Evolutionary conservation across 2,888 invertebrate species (phyloP).

Genomic region (Rhamphomyia laevipes): DNA sequence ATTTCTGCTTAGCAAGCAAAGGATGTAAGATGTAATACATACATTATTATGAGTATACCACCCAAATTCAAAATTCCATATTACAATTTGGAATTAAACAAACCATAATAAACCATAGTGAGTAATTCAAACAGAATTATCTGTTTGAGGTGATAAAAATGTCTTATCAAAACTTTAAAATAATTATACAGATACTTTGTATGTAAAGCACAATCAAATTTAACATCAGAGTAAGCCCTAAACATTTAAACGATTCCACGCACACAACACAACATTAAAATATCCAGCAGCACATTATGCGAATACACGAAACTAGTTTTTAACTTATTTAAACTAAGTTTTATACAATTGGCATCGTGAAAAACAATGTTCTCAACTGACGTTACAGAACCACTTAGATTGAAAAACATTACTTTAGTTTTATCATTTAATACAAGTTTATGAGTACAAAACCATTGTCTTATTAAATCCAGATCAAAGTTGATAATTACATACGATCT

Average conservation of each 20-base stretch:
- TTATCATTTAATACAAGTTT: not conserved
- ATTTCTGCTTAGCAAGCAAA: no score
- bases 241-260: not conserved
- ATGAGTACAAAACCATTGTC: not conserved
- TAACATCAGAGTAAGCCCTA: not conserved
- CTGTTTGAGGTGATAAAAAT: not conserved
- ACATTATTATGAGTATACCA: not conserved
- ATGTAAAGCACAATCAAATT: not conserved
- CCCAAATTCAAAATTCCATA: not conserved
- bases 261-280: conserved; percentile 1
- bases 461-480: not conserved
- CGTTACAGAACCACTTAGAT: not conserved
- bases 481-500: conserved; percentile 1
- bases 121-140: not conserved
- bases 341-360: not conserved
- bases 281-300: not conserved
- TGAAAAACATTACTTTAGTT: conserved; percentile 3
- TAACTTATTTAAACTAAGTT: not conserved
- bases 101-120: not conserved
- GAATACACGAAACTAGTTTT: not conserved
- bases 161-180: not conserved
- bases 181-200: not conserved
- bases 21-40: no score
- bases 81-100: not conserved
- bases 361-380: not conserved